Base-by-base conservation (phyloP, 1,140 invertebrate species). In the Cydia fagiglandana region DNA sequence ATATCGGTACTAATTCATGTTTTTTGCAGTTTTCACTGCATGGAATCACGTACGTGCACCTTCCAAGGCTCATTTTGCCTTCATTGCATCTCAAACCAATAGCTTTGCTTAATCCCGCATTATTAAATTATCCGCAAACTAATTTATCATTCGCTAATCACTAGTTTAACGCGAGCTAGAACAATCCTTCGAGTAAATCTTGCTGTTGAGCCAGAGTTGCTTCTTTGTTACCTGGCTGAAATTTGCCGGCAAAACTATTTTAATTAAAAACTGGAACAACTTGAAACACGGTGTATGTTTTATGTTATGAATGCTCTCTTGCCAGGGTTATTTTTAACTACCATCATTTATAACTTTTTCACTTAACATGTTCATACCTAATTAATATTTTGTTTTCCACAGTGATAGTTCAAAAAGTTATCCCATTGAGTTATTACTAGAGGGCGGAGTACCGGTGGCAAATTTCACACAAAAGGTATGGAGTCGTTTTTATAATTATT, bases 151-250 rank as follows among this genome's bases (percentile, higher is more conserved):
- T 24, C 66, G 15, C 66, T 70, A 38, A 70, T 70, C n/a, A 70
- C 38, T n/a, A 70, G 66, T 41, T 70, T 17, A 70, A 45, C 38
- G 30, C 41, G 38, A n/a, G 4, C 34, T 34, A 3, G 15, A 70
- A 70, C 66, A 70, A 70, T 70, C 66, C 66, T 12, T 38, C n/a
- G n/a, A 70, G 66, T 70, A 70, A 70, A 70, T 70, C 66, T 70
- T 70, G 15, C 30, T n/a, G 30, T 41, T 70, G 66, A 68, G 64
- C 13, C 10, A 9, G 45, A 70, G 66, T 68, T 64, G 28, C 28
- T 38, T 30, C 28, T 30, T 66, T 66, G 64, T 38, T 41, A 38
- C 66, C 66, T 70, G 15, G 66, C 38, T 70, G n/a, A 53, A 70
- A 70, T 70, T 38, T 70, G 56, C 56, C 56, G 9, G 30, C 30